phyloP scores from a whole-genome alignment of 1,140 invertebrate species.

The Platyscapa corneri region DNA sequence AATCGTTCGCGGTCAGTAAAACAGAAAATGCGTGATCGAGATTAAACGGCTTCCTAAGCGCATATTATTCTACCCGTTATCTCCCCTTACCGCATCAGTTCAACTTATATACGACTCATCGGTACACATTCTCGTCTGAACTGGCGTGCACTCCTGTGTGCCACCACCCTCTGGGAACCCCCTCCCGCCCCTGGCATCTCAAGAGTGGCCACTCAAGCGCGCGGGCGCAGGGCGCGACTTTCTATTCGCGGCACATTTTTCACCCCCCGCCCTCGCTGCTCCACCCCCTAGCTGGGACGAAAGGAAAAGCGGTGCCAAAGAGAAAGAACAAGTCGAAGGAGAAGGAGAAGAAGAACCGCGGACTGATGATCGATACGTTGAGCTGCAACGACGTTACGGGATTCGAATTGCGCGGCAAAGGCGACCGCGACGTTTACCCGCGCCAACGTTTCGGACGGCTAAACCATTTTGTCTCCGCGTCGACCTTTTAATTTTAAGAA shows the following conservation, averaged over 20 bases:
- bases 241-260: conserved; percentile 71
- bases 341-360: background rate
- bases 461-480: too few species aligned
- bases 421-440: too few species aligned
- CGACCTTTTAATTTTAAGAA: too few species aligned
- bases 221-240: conserved; percentile 53
- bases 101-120: background rate
- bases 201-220: conserved; percentile 40
- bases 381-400: background rate
- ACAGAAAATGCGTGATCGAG: background rate
- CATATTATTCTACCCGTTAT: background rate
- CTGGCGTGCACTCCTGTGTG: background rate
- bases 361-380: conserved; percentile 70
- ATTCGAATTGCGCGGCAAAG: too few species aligned
- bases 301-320: background rate
- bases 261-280: conserved; percentile 10
- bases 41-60: background rate
- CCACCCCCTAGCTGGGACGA: background rate
- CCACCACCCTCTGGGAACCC: background rate
- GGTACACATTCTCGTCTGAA: background rate
- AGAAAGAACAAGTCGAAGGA: background rate
- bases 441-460: too few species aligned
- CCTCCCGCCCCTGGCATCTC: background rate
- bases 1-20: background rate
- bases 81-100: background rate